Conservation (phyloP, 1,140 invertebrate genomes). For the Zaprionus ornatus region DNA sequence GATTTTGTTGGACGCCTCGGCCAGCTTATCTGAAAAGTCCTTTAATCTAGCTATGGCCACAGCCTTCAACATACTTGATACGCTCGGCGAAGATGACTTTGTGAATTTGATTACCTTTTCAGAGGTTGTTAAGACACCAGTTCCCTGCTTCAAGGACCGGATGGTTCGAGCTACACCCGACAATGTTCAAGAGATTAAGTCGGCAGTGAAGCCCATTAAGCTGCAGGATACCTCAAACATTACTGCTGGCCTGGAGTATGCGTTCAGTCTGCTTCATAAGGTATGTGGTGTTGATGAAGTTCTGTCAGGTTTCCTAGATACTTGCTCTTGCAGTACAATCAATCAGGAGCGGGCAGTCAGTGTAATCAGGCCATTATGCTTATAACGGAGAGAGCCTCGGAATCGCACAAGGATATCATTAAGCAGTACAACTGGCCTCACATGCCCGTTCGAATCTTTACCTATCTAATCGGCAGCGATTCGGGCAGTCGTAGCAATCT, state of each 20-base stretch:
- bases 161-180: slow-evolving; percentile 95
- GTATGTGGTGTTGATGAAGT: slow-evolving; percentile 84
- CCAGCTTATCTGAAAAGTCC: slow-evolving; percentile 94
- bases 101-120: slow-evolving; percentile 96
- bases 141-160: slow-evolving; percentile 94
- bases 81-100: slow-evolving; percentile 97
- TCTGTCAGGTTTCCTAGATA: neutral
- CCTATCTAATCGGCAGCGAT: slow-evolving; percentile 97
- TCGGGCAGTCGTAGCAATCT: slow-evolving; percentile 93
- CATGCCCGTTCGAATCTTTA: slow-evolving; percentile 97
- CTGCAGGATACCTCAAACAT: slow-evolving; percentile 95
- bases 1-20: slow-evolving; percentile 95
- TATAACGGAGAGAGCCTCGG: slow-evolving; percentile 95
- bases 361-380: slow-evolving; percentile 99
- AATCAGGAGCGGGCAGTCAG: slow-evolving; percentile 91
- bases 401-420: slow-evolving; percentile 86
- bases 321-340: slow-evolving; percentile 87
- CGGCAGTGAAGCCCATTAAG: slow-evolving; percentile 88
- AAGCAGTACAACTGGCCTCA: slow-evolving; percentile 95
- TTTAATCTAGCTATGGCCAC: slow-evolving; percentile 94
- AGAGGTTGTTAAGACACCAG: slow-evolving; percentile 89
- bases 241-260: slow-evolving; percentile 93
- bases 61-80: slow-evolving; percentile 94
- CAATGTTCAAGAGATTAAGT: slow-evolving; percentile 93
- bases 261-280: slow-evolving; percentile 95